Conservation (phyloP, 2,888 invertebrate species). For the Plebejus argus region DNA sequence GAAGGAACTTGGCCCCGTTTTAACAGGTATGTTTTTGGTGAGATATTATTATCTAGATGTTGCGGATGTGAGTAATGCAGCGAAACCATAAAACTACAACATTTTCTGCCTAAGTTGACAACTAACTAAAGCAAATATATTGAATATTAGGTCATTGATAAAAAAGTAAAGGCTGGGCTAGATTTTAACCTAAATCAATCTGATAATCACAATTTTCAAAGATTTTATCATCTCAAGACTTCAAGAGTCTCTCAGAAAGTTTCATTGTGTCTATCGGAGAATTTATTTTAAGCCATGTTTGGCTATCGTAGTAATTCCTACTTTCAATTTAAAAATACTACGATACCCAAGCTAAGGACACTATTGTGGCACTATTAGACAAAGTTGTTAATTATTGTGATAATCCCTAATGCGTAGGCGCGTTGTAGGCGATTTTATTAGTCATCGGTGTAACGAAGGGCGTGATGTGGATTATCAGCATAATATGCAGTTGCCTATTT, state of each 20-base stretch:
- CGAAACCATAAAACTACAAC: no score
- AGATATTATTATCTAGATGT: no score
- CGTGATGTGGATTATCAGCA: background rate
- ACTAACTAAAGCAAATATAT: background rate
- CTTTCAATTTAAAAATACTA: background rate
- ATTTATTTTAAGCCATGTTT: background rate
- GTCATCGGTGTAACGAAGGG: background rate
- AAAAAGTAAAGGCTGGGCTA: background rate
- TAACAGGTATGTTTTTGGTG: no score
- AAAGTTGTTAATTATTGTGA: background rate
- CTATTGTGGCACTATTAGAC: background rate
- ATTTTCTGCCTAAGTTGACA: no score
- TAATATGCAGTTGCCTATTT: background rate
- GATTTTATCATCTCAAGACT: slow-evolving; percentile 1
- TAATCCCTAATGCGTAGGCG: slow-evolving; percentile 14
- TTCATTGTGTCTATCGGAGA: background rate
- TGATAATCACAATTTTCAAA: no score
- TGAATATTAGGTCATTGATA: background rate
- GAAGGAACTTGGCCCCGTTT: no score
- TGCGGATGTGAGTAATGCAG: no score
- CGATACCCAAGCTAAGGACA: background rate
- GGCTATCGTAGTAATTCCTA: background rate
- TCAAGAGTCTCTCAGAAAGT: background rate
- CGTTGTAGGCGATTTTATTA: slow-evolving; percentile 24
- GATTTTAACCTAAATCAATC: no score